Percentiles rank a stretch among this genome's conserved stretches.
phyloP scores from a whole-genome alignment of 37 sponge, comb jelly and placozoan genomes.

The Trichoplax adhaerens region DNA sequence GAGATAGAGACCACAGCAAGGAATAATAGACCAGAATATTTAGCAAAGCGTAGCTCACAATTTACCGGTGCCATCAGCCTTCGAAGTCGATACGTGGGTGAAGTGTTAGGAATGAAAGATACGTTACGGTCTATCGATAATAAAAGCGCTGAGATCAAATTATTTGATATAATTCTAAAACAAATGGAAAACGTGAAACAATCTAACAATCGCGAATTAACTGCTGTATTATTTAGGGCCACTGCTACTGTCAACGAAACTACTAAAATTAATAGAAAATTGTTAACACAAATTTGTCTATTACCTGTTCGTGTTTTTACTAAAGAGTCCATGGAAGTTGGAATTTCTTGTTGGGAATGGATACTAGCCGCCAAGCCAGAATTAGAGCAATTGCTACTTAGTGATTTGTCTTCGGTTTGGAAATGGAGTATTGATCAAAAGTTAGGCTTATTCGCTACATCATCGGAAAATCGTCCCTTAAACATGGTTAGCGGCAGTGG shows the following conservation, averaged over 20 bases:
- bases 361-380: slow-evolving; percentile 35
- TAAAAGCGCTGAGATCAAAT: too few species aligned
- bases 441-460: slow-evolving; percentile 28
- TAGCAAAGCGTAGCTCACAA: slow-evolving; percentile 27
- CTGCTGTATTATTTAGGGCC: slow-evolving; percentile 19
- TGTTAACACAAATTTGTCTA: slow-evolving; percentile 20
- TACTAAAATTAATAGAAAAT: slow-evolving; percentile 6
- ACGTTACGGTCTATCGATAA: too few species aligned
- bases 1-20: slow-evolving; percentile 11
- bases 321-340: slow-evolving; percentile 27
- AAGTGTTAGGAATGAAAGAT: slow-evolving; percentile 9
- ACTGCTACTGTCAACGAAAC: slow-evolving; percentile 28
- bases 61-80: slow-evolving; percentile 14
- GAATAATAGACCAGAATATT: slow-evolving; percentile 10
- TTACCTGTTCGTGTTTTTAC: slow-evolving; percentile 35
- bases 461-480: slow-evolving; percentile 3
- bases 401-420: slow-evolving; percentile 32
- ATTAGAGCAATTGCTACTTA: slow-evolving; percentile 33
- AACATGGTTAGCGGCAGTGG: background rate
- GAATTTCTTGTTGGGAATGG: slow-evolving; percentile 67
- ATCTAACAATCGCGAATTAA: background rate
- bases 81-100: slow-evolving; percentile 21
- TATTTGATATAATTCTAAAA: too few species aligned
- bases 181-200: too few species aligned
- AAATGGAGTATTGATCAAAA: slow-evolving; percentile 22